These are phyloP conservation scores for Salvelinus fontinalis DNA, from an alignment of 2,113 vertebrate genomes.

Conservation along the genomic window DNA sequence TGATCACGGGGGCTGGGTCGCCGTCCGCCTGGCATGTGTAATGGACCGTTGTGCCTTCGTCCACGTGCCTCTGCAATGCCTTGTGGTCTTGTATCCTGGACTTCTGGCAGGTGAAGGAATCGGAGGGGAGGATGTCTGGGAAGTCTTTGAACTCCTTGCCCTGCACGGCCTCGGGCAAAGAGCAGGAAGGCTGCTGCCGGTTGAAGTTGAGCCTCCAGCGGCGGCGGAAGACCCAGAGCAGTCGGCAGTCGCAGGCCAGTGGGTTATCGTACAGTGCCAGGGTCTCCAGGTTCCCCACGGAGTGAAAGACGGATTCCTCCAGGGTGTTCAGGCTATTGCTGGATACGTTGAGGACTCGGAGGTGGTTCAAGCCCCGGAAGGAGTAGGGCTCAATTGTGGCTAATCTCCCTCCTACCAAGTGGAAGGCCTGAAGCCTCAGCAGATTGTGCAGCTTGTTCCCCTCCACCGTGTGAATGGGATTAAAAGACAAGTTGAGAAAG, in stretches of 20 bases:
- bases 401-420: slow-evolving; percentile 91
- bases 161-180: slow-evolving; percentile 85
- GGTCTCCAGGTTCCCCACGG: slow-evolving; percentile 94
- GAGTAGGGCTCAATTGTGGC: slow-evolving; percentile 89
- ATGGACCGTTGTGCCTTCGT: slow-evolving; percentile 92
- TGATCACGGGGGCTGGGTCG: slow-evolving; percentile 87
- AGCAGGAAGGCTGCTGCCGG: slow-evolving; percentile 90
- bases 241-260: slow-evolving; percentile 92
- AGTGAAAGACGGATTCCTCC: slow-evolving; percentile 95
- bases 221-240: slow-evolving; percentile 96
- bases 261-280: slow-evolving; percentile 94
- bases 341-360: slow-evolving; percentile 93
- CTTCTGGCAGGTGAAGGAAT: slow-evolving; percentile 92
- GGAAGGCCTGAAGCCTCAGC: slow-evolving; percentile 92
- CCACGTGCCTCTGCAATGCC: slow-evolving; percentile 89
- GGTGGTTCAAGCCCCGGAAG: slow-evolving; percentile 92
- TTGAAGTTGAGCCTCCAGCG: slow-evolving; percentile 97
- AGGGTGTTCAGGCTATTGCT: slow-evolving; percentile 90
- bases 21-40: slow-evolving; percentile 92
- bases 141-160: slow-evolving; percentile 99
- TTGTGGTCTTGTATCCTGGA: slow-evolving; percentile 91
- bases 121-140: slow-evolving; percentile 85
- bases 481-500: slow-evolving; percentile 96
- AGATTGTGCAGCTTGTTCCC: slow-evolving; percentile 91
- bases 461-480: slow-evolving; percentile 89